Evolutionary conservation across 2,888 invertebrate genomes (phyloP).

Genomic region (Spodoptera picta): DNA sequence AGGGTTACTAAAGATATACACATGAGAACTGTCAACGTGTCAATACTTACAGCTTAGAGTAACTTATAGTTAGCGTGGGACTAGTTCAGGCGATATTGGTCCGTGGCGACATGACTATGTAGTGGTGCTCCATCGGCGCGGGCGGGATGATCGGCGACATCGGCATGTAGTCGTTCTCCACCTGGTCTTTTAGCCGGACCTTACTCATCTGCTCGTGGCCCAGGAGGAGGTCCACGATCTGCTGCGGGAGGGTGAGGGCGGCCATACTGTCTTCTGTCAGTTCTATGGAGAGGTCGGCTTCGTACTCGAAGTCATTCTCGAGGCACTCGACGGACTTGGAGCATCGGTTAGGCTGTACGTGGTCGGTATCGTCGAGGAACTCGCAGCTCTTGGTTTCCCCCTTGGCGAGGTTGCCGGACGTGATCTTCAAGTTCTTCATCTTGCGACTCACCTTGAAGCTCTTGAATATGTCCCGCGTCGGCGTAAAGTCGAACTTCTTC

Average conservation of each 20-base stretch:
- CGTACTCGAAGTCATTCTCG: constrained; percentile 72
- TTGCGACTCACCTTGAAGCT: constrained; percentile 83
- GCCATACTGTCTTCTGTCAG: constrained; percentile 72
- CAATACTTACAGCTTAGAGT: constrained; percentile 42
- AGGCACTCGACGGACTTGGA: constrained; percentile 82
- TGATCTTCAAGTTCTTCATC: constrained; percentile 78
- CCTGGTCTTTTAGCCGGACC: constrained; percentile 64
- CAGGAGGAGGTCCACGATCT: constrained; percentile 79
- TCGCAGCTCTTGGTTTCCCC: constrained; percentile 85
- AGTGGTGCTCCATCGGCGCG: constrained; percentile 76
- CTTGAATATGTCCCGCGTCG: constrained; percentile 82
- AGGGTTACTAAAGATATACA: constrained; percentile 35
- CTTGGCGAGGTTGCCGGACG: constrained; percentile 67
- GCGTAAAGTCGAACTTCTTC: constrained; percentile 85
- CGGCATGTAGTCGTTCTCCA: constrained; percentile 79
- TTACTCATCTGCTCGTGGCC: constrained; percentile 69
- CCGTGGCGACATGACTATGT: constrained; percentile 82
- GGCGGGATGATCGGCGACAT: constrained; percentile 80
- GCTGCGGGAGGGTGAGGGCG: constrained; percentile 75
- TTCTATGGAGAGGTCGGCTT: constrained; percentile 74
- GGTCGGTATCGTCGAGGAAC: constrained; percentile 78
- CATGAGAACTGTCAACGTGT: constrained; percentile 36
- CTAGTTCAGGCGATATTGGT: constrained; percentile 75
- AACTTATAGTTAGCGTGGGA: constrained; percentile 39
- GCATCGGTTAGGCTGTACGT: constrained; percentile 71